These are phyloP conservation scores for Hyposoter dolosus DNA, from an alignment of 2,888 invertebrate species.

Conservation along the genomic window DNA sequence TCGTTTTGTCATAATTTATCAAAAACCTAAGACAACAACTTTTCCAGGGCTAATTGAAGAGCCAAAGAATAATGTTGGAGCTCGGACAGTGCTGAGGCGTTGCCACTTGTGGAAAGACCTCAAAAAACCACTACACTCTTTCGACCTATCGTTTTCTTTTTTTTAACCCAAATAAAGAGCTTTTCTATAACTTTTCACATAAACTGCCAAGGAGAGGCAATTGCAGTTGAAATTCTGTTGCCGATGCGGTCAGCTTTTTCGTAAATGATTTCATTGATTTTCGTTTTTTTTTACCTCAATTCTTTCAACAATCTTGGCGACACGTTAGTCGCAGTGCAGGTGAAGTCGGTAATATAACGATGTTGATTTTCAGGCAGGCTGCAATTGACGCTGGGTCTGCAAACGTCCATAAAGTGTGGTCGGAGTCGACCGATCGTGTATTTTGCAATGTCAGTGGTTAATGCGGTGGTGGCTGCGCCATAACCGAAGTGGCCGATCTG, in stretches of 20 bases:
- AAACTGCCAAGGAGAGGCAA: too few relatives aligned
- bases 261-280: not conserved
- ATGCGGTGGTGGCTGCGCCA: conserved; percentile 93
- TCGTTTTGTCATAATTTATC: too few relatives aligned
- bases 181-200: not conserved
- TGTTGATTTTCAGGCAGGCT: conserved; percentile 86
- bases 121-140: too few relatives aligned
- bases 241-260: not conserved
- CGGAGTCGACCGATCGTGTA: conserved; percentile 96
- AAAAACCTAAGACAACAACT: too few relatives aligned
- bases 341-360: conserved; percentile 90
- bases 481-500: conserved; percentile 94
- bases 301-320: conserved; percentile 87
- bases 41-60: too few relatives aligned
- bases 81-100: too few relatives aligned
- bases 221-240: too few relatives aligned
- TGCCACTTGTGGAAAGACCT: too few relatives aligned
- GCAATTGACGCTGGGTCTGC: conserved; percentile 91
- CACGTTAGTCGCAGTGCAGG: conserved; percentile 86
- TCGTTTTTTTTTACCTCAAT: conserved; percentile 85
- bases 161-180: not conserved
- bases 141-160: not conserved
- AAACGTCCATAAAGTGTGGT: conserved; percentile 97
- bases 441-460: conserved; percentile 97
- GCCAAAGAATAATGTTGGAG: too few relatives aligned